Base-by-base conservation (phyloP, 2,113 vertebrate species). In the Scortum barcoo region DNA sequence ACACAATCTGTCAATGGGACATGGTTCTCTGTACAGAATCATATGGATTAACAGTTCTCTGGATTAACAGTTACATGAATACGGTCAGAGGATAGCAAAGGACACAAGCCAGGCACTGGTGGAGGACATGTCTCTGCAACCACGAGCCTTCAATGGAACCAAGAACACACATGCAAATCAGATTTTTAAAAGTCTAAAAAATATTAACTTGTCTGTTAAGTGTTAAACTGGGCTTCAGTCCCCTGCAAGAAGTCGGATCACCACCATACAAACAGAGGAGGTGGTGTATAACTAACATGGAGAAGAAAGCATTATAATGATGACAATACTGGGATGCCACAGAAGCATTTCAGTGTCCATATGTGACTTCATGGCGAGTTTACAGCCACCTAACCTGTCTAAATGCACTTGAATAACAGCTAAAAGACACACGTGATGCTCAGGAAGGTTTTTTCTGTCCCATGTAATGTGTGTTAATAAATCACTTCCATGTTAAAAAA, bases 41-140 rank as follows among this genome's bases (percentile, higher is more conserved):
- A 22, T 12, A 24, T 0, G 0, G 28, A 2, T 7, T 0, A 69
- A 0, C 7, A 30, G 40, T 40, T n/a, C n/a, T n/a, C n/a, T n/a
- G n/a, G n/a, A n/a, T n/a, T n/a, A n/a, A n/a, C n/a, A n/a, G n/a
- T n/a, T n/a, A n/a, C n/a, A n/a, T n/a, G n/a, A n/a, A n/a, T n/a
- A n/a, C n/a, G n/a, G n/a, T n/a, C n/a, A n/a, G n/a, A n/a, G n/a
- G n/a, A 36, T 36, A 60, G 28, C 28, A 20, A 17, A 46, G 40
- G 11, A 42, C 40, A 12, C 10, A 12, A 12, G 11, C 40, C 40
- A 1, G n/a, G n/a, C n/a, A n/a, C n/a, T n/a, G n/a, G n/a, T n/a
- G n/a, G n/a, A n/a, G n/a, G n/a, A n/a, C n/a, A n/a, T n/a, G n/a
- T n/a, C n/a, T n/a, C 7, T 9, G 19, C 66, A 36, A 8, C 6